Evolutionary conservation across 2,888 invertebrate species (phyloP).

Genomic region (Caenorhabditis sinica): DNA sequence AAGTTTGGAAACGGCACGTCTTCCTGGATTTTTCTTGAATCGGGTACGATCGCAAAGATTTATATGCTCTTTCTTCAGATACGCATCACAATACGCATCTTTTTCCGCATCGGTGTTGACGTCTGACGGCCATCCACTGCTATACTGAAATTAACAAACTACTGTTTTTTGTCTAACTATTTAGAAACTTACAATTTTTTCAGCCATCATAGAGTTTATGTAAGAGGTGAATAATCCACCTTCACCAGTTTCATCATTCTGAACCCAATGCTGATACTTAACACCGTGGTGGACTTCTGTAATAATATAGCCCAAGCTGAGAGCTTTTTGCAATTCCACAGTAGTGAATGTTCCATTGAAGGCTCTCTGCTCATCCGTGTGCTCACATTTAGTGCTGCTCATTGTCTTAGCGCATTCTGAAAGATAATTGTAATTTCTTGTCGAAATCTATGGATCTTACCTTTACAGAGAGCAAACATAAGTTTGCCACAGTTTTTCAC

Average conservation of each 20-base stretch:
- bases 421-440: not conserved
- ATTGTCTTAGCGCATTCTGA: not conserved
- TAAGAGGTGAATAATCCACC: not conserved
- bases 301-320: not conserved
- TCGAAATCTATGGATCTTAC: not conserved
- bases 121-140: not conserved
- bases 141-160: not conserved
- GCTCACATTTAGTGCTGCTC: not conserved
- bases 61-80: not conserved
- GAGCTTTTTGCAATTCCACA: not conserved
- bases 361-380: not conserved
- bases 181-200: not conserved
- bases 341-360: not conserved
- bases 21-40: slow-evolving; percentile 1
- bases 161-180: not conserved
- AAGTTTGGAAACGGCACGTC: not conserved
- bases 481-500: not conserved
- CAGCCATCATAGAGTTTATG: no score
- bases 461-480: not conserved
- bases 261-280: not conserved
- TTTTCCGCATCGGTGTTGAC: not conserved
- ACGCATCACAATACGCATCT: not conserved
- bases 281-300: not conserved
- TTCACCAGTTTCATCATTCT: not conserved
- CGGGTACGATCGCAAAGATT: not conserved